Evolutionary conservation across 2,888 invertebrate genomes (phyloP).

Genomic region (Monochamus alternatus): DNA sequence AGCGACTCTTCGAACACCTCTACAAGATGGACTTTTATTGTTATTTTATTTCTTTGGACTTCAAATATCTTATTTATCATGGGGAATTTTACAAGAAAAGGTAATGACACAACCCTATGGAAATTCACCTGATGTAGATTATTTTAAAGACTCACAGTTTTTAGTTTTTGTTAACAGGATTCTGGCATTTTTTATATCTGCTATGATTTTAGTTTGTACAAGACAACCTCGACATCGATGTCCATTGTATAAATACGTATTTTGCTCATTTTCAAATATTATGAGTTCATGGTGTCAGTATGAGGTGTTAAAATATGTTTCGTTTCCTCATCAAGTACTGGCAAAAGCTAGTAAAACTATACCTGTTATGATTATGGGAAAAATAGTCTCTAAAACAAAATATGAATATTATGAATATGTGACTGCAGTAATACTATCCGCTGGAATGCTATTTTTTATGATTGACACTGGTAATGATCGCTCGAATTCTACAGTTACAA

Average conservation of each 20-base stretch:
- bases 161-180: slow-evolving; percentile 96
- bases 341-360: slow-evolving; percentile 99
- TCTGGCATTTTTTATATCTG: slow-evolving; percentile 85
- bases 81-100: slow-evolving; percentile 98
- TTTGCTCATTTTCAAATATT: slow-evolving; percentile 96
- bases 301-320: slow-evolving; percentile 98
- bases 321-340: slow-evolving; percentile 96
- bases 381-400: slow-evolving; percentile 87
- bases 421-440: slow-evolving; percentile 90
- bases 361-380: slow-evolving; percentile 99
- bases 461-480: slow-evolving; percentile 81
- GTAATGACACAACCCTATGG: slow-evolving; percentile 92
- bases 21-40: slow-evolving; percentile 77
- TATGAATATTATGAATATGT: slow-evolving; percentile 94
- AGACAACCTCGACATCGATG: slow-evolving; percentile 83
- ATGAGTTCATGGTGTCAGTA: slow-evolving; percentile 99
- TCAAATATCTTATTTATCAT: slow-evolving; percentile 92
- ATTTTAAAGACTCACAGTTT: slow-evolving; percentile 96
- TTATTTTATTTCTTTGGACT: slow-evolving; percentile 90
- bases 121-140: slow-evolving; percentile 75
- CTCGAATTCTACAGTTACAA: slow-evolving; percentile 78
- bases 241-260: slow-evolving; percentile 95
- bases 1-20: slow-evolving; percentile 69
- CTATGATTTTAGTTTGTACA: slow-evolving; percentile 75
- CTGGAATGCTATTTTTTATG: slow-evolving; percentile 95